A percentile compares a stretch with the other conserved stretches of the same genome.
These are phyloP conservation scores for Cecropterus lyciades DNA, from an alignment of 1,140 invertebrate species.

Conservation along the genomic window DNA sequence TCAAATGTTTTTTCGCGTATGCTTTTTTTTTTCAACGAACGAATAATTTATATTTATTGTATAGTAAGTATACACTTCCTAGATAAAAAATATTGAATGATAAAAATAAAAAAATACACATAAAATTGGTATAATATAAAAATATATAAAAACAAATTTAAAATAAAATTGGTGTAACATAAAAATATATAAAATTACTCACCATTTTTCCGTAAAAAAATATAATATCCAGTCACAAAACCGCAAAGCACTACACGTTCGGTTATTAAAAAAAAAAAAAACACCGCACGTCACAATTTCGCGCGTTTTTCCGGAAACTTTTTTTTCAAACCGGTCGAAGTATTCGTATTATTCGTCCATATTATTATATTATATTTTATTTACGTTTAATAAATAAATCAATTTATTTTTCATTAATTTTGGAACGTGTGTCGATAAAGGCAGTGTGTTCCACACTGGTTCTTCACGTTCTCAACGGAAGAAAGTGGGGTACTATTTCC, in stretches of 20 bases:
- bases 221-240: slow-evolving; percentile 16
- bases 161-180: too few relatives aligned
- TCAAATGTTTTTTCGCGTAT: too few relatives aligned
- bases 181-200: too few relatives aligned
- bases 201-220: slow-evolving; percentile 30
- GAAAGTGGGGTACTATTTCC: slow-evolving; percentile 55
- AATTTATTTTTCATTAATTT: slow-evolving; percentile 28
- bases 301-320: slow-evolving; percentile 9
- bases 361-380: slow-evolving; percentile 9
- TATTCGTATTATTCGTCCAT: slow-evolving; percentile 14
- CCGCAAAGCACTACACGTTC: slow-evolving; percentile 20
- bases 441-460: slow-evolving; percentile 29
- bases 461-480: slow-evolving; percentile 38
- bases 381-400: background rate
- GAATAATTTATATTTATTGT: too few relatives aligned
- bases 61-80: too few relatives aligned
- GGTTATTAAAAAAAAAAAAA: slow-evolving; percentile 19
- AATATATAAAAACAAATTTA: too few relatives aligned
- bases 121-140: too few relatives aligned
- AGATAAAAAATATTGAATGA: too few relatives aligned
- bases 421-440: slow-evolving; percentile 21
- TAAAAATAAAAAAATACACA: too few relatives aligned
- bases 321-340: slow-evolving; percentile 1
- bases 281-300: slow-evolving; percentile 25
- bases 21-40: too few relatives aligned